phyloP scores from a whole-genome alignment of 92 coral and sea anemone species.

The Pocillopora grandis region DNA sequence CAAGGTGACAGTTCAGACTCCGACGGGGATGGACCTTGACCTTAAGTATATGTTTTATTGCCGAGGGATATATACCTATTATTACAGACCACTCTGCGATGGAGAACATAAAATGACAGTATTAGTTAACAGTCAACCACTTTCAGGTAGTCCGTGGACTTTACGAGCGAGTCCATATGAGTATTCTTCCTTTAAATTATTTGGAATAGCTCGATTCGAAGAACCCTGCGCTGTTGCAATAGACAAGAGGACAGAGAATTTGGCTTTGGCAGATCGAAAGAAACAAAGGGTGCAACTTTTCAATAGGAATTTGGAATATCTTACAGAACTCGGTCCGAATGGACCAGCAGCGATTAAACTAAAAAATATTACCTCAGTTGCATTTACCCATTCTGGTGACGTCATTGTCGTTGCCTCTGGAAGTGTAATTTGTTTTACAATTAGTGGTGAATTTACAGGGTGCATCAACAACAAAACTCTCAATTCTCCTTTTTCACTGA shows the following conservation, averaged over 20 bases:
- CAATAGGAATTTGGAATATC: rapidly evolving
- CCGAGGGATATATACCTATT: constrained; percentile 41
- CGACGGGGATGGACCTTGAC: constrained; percentile 11
- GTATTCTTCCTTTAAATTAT: background rate
- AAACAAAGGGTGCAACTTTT: background rate
- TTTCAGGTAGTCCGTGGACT: background rate
- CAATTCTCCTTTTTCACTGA: background rate
- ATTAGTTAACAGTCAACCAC: background rate
- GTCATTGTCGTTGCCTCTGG: constrained; percentile 6
- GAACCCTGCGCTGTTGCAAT: background rate
- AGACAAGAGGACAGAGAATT: background rate
- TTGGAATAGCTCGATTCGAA: background rate
- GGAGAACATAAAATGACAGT: background rate
- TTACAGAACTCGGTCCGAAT: background rate
- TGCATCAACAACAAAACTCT: constrained; percentile 30
- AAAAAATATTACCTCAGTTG: background rate
- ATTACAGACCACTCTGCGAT: constrained; percentile 23
- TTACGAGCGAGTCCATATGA: background rate
- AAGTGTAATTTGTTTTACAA: constrained; percentile 28
- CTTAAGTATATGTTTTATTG: background rate
- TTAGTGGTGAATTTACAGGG: constrained; percentile 33
- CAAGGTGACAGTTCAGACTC: constrained; percentile 43
- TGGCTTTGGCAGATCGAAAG: constrained; percentile 1
- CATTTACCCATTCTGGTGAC: background rate
- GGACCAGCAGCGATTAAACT: background rate